Percentiles rank a stretch among this genome's conserved stretches.
phyloP scores from a whole-genome alignment of 2,888 invertebrate genomes.

The Stenurella melanura region DNA sequence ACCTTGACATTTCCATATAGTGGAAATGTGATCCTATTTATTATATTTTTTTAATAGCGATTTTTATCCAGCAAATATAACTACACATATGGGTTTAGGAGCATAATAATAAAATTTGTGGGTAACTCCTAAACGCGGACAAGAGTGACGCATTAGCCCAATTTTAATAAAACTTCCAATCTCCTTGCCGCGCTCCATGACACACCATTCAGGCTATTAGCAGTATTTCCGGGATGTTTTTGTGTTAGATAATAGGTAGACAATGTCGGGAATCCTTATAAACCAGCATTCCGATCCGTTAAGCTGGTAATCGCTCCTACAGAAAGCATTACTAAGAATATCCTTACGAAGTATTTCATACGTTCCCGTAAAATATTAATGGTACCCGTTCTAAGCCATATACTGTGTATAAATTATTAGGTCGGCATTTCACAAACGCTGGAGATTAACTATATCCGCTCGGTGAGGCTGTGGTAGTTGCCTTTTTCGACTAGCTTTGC shows the following conservation, averaged over 20 bases:
- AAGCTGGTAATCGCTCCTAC: conserved; percentile 31
- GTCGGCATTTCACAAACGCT: conserved; percentile 8
- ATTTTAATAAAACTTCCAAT: conserved; percentile 7
- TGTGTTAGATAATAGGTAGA: conserved; percentile 12
- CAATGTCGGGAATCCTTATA: conserved; percentile 8
- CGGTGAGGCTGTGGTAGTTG: not conserved
- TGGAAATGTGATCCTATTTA: no score
- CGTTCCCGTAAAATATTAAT: conserved; percentile 37
- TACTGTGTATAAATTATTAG: conserved; percentile 26
- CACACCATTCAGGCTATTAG: conserved; percentile 2
- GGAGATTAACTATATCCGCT: conserved; percentile 26
- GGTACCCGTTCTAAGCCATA: conserved; percentile 19
- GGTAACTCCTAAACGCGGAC: no score
- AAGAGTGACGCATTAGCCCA: not conserved
- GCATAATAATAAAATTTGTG: no score
- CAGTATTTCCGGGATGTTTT: conserved; percentile 14
- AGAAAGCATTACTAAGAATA: conserved; percentile 36
- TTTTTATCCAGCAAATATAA: no score
- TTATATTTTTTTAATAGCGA: not conserved
- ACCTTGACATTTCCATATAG: no score
- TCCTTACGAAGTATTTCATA: conserved; percentile 35
- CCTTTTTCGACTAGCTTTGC: not conserved
- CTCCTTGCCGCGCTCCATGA: not conserved
- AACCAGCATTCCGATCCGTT: conserved; percentile 19
- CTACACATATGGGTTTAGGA: no score